A percentile compares a stretch with the other conserved stretches of the same genome.
Conservation (phyloP, 2,113 vertebrate genomes). For the Epinephelus fuscoguttatus region DNA sequence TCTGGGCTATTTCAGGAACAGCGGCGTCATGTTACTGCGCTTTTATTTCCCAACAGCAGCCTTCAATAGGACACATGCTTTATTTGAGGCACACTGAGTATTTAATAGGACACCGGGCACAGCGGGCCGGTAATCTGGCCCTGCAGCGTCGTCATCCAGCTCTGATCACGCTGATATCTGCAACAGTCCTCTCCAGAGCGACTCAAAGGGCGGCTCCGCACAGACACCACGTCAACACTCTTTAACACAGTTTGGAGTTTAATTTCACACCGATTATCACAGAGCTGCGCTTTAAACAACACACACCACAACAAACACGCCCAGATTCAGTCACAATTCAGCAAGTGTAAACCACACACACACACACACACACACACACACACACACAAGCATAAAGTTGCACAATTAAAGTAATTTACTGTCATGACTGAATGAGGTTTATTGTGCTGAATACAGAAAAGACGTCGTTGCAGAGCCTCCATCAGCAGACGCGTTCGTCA, state of each 20-base stretch:
- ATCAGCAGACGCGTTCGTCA: neutral
- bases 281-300: constrained; percentile 46
- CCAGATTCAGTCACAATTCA: neutral
- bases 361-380: constrained; percentile 19
- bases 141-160: constrained; percentile 38
- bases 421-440: constrained; percentile 17
- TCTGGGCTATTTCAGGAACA: constrained; percentile 67
- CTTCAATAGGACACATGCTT: constrained; percentile 53
- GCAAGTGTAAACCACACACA: neutral
- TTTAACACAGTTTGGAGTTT: constrained; percentile 58
- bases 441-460: constrained; percentile 23
- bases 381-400: neutral
- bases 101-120: constrained; percentile 56
- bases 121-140: constrained; percentile 56
- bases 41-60: constrained; percentile 61
- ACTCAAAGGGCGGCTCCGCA: neutral
- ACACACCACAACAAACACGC: constrained; percentile 10
- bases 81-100: constrained; percentile 46
- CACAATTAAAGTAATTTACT: neutral
- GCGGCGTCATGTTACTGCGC: constrained; percentile 59
- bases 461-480: neutral
- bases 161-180: constrained; percentile 54
- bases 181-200: constrained; percentile 4
- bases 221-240: constrained; percentile 48
- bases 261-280: constrained; percentile 66